Percentiles rank a stretch among this genome's conserved stretches.
These are phyloP conservation scores for Thoracochromis brauschi DNA, from an alignment of 2,113 vertebrate species.

Conservation along the genomic window DNA sequence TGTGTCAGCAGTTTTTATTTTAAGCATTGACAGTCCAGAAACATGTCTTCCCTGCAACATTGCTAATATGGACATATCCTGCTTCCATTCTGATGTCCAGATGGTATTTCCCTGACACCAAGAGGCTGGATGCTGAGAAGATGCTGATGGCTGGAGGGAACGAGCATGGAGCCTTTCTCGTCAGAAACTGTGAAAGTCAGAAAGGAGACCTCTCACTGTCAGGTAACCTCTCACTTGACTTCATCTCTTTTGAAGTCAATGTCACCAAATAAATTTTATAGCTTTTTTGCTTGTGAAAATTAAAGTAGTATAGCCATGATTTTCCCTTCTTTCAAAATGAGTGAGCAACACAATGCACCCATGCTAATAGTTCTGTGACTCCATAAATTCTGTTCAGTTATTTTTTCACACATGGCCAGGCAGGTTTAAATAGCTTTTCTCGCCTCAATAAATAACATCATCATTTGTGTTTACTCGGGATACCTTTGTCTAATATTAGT, in stretches of 20 bases:
- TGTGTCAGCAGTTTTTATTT: not conserved
- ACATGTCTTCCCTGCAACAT: not conserved
- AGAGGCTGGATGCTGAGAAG: constrained; percentile 86
- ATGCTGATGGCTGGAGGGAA: constrained; percentile 75
- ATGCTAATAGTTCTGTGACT: not conserved
- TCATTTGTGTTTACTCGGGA: not conserved
- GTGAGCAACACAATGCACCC: not conserved
- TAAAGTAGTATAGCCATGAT: not conserved
- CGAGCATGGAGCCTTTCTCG: constrained; percentile 78
- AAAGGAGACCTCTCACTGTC: constrained; percentile 83
- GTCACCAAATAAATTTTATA: not conserved
- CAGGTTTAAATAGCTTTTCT: not conserved
- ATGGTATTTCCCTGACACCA: constrained; percentile 87
- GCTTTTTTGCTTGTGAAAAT: not conserved
- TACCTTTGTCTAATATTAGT: not conserved
- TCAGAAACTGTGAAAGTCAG: constrained; percentile 87
- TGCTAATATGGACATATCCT: not conserved
- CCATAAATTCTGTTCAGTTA: not conserved
- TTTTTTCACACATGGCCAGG: not conserved
- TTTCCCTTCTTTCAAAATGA: not conserved
- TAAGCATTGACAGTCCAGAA: not conserved
- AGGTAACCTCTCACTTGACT: constrained; percentile 48
- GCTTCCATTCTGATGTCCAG: constrained; percentile 59
- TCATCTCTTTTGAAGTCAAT: not conserved
- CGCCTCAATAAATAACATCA: not conserved